These are phyloP conservation scores for Lepilemur septentrionalis DNA, from an alignment of 2,797 vertebrate species.

Conservation along the genomic window DNA sequence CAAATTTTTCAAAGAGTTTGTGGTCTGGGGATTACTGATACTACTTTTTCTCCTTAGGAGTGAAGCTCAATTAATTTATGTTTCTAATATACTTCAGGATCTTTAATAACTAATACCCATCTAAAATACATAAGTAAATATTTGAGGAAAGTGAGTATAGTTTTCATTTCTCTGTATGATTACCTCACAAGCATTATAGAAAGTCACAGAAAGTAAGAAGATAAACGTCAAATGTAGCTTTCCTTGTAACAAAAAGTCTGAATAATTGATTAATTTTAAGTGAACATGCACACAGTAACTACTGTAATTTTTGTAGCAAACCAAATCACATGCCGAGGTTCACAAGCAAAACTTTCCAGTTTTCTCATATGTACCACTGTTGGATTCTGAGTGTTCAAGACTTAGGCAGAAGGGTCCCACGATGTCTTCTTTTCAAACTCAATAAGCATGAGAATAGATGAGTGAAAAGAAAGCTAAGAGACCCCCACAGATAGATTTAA, in stretches of 20 bases:
- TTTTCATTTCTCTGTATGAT: background rate
- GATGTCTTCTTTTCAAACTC: background rate
- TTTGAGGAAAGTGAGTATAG: background rate
- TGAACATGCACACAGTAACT: slow-evolving; percentile 11
- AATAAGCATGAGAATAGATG: background rate
- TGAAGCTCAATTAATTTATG: background rate
- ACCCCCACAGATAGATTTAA: background rate
- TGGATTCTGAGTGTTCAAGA: background rate
- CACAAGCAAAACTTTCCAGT: background rate
- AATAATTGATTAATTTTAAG: slow-evolving; percentile 49
- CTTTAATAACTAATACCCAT: background rate
- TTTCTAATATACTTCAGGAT: background rate
- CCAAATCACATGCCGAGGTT: background rate
- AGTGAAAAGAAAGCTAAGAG: background rate
- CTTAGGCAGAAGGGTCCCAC: background rate
- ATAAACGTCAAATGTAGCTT: slow-evolving; percentile 16
- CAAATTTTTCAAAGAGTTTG: slow-evolving; percentile 3
- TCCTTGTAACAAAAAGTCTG: background rate
- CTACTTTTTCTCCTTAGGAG: background rate
- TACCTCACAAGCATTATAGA: background rate
- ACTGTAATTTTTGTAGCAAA: background rate
- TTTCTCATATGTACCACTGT: background rate
- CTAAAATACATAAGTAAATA: background rate
- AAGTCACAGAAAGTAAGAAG: slow-evolving; percentile 22
- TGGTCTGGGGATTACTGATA: background rate